A percentile compares a stretch with the other conserved stretches of the same genome.
phyloP scores from a whole-genome alignment of 2,888 invertebrate species.

The Bhutanitis thaidina region DNA sequence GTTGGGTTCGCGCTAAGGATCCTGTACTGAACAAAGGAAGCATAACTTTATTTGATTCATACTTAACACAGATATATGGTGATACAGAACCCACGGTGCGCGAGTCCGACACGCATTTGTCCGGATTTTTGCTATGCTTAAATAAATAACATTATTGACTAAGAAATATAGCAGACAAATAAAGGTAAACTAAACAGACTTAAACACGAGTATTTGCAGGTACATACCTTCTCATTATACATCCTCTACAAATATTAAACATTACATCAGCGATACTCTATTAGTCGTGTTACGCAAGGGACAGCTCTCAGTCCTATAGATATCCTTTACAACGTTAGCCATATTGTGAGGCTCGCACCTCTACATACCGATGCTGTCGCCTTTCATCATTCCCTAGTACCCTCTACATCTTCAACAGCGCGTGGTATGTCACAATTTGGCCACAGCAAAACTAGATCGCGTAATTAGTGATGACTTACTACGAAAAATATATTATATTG shows the following conservation, averaged over 20 bases:
- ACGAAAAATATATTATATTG: too few relatives aligned
- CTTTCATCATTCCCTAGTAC: conserved; percentile 5
- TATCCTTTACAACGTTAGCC: conserved; percentile 10
- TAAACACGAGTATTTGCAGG: not conserved
- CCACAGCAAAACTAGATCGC: not conserved
- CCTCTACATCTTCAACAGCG: conserved; percentile 1
- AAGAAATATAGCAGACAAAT: not conserved
- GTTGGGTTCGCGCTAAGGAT: too few relatives aligned
- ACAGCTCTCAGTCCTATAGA: not conserved
- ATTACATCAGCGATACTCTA: conserved; percentile 5
- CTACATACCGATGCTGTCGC: not conserved
- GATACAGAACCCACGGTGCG: too few relatives aligned
- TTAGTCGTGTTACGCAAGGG: conserved; percentile 8
- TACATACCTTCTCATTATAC: not conserved
- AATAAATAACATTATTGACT: too few relatives aligned
- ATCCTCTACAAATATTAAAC: conserved; percentile 10
- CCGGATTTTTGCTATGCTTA: too few relatives aligned
- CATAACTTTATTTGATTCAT: too few relatives aligned
- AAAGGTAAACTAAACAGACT: not conserved
- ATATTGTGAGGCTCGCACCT: not conserved
- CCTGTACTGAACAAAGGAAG: too few relatives aligned
- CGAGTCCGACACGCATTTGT: too few relatives aligned
- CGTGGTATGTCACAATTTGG: not conserved
- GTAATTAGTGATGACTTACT: too few relatives aligned
- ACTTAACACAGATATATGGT: too few relatives aligned